Evolutionary conservation across 2,888 invertebrate genomes (phyloP).

Genomic region (Himalopsyche kuldschensis): DNA sequence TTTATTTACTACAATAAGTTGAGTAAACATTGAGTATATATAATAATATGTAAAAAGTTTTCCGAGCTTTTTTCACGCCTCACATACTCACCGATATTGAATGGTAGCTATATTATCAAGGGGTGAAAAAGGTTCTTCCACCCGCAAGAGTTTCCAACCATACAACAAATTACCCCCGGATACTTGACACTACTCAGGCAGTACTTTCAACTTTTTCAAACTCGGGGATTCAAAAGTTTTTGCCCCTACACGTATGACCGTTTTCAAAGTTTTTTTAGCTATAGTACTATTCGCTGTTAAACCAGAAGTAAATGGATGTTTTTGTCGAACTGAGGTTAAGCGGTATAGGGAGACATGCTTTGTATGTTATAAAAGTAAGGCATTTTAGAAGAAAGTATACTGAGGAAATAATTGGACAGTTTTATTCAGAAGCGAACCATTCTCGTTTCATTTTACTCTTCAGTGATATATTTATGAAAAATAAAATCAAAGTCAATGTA

Average conservation of each 20-base stretch:
- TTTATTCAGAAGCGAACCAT: no score
- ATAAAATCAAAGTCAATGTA: no score
- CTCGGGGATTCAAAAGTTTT: neutral
- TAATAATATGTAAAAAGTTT: neutral
- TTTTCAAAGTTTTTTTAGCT: neutral
- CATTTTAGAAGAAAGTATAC: no score
- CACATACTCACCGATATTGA: neutral
- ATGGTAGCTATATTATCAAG: neutral
- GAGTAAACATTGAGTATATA: no score
- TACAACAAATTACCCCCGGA: neutral
- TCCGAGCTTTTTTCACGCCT: neutral
- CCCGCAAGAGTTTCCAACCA: neutral
- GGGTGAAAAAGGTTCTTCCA: neutral
- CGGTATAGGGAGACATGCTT: no score
- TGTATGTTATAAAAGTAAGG: no score
- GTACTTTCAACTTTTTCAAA: neutral
- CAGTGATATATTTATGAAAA: no score
- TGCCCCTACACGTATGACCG: neutral
- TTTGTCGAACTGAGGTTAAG: no score
- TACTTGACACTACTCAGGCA: neutral
- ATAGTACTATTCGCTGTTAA: neutral
- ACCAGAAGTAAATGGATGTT: no score
- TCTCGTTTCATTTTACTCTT: no score
- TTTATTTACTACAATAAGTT: no score
- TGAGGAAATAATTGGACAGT: no score